Evolutionary conservation across 2,888 invertebrate genomes (phyloP), one percentile per base, ranked within the genome.

Genomic region (Caenorhabditis macrosperma): DNA sequence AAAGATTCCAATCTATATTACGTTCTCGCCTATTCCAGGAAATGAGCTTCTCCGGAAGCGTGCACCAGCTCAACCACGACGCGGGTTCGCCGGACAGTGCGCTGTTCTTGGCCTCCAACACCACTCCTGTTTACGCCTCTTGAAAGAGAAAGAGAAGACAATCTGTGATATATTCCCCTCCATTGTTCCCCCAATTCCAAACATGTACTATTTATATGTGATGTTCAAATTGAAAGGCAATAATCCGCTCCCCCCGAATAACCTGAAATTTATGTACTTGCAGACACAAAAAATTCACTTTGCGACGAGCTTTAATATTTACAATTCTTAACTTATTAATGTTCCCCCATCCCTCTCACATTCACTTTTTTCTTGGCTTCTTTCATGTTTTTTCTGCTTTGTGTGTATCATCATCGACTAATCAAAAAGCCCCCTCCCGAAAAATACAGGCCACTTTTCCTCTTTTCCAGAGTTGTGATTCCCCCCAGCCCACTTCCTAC

Each of bases 61-160:
- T 61, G 35, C 76, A 68, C 17, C 68, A 76, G 48, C 63, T 76
- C 48, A 48, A 63, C 60, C 76, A 68, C 41, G 72, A 67, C 26
- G 66, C 78, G 72, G 64, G 69, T 64, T 78, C 78, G 30, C 71
- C 78, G 30, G 78, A 71, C 33, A 77, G 69, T 48, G 60, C 71
- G 15, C 12, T 78, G 30, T 71, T 78, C 66, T 17, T 50, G 15
- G 10, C 54, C 28, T 52, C 67, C 54, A 59, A 33, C 24, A 28
- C 44, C 38, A 66, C 74, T 67, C 66, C 74, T 20, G 74, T 75
- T 57, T 75, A 75, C 60, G 74, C 66, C 24, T 66, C 74, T 17
- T 75, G 15, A 26, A 38, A 12, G 38, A 38, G 9, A 38, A 38
- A 2, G 3, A 5, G 5, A 5, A 5, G 4, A 12, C 17, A 64